Base-by-base conservation (phyloP, 2,888 invertebrate genomes). In the Athrips mouffetella region DNA sequence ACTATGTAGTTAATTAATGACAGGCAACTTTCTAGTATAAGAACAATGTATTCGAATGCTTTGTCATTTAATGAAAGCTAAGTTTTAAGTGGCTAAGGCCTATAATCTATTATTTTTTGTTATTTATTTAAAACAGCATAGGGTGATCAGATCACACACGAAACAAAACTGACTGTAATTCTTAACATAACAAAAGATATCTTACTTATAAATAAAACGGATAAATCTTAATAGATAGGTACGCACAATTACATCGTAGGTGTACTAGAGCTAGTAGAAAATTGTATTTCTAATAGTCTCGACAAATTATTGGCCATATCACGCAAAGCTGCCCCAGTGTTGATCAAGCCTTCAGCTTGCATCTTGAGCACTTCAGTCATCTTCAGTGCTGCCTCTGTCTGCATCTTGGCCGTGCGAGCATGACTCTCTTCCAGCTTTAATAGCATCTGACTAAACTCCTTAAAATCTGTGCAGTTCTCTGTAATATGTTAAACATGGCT, bases 301-400 rank as follows among this genome's bases (percentile, higher is more conserved):
- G 20, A 37, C 11, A 37, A 11, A 10, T 37, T 37, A 6, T 18
- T 37, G 21, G 37, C 21, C 37, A 37, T 37, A 5, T 37, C 37
- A 6, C 37, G 37, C 21, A 37, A 37, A 7, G 37, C 37, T 2
- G 21, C 20, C 18, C 37, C 37, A 10, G 37, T 37, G 11, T 37
- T 20, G 11, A 37, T 3, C 11, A 37, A 21, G 21, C 37, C 37
- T 11, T 37, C 37, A 37, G 37, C 37, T 11, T 37, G 37, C n/a
- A 37, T n/a, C 37, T 37, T 37, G 20, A 37, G 37, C 2, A 37
- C 37, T 11, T 37, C 37, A 1, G 37, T 37, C 37, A 37, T 37
- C 37, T 21, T 37, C 5, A 37, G 21, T 0, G 37, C 20, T 1
- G 37, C 37, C 11, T 37, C 37, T 7, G 37, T 37, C 21, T 37